Base-by-base conservation (phyloP, 2,888 invertebrate genomes). In the Limnephilus auricula region DNA sequence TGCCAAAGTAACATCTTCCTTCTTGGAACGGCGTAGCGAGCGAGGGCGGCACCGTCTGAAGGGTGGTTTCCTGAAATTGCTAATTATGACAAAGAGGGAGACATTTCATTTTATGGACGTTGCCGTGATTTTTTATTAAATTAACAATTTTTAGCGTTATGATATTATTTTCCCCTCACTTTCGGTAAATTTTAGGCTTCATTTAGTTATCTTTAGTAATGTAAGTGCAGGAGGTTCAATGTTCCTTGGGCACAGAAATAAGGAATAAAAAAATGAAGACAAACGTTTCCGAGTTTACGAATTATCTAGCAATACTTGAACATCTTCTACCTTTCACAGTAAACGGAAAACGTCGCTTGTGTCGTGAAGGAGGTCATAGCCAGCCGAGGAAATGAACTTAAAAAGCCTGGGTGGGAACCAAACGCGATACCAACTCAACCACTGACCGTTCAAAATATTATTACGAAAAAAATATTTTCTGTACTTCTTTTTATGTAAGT, bases 81-180 rank as follows among this genome's bases (percentile, higher is more conserved):
- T 91, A 91, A 91, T 91, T 91, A 89, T 91, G 91, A 91, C 91
- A 91, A 91, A 91, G 91, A 89, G 88, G 91, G 89, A 37, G 91
- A 89, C 91, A 84, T 91, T 91, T 84, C 82, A 32, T 88, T 90
- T 90, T 90, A 90, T 87, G 87, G 37, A 50, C 50, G 87, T n/a
- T 84, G 40, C 88, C 30, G 88, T 82, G 90, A 90, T 80, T 87
- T 90, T 87, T 90, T 85, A 90, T 87, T 90, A 86, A 90, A 85
- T 90, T 90, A 90, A 15, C 86, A 86, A 79, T 90, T 90, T 90
- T 89, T 89, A 65, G n/a, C 78, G 65, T 87, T 79, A 37, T 87
- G n/a, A 84, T 5, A 89, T 45, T 34, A 89, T 89, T 79, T 78
- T 50, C n/a, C 79, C 30, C 30, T 89, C 32, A 15, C 82, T 82